Conservation (phyloP, 2,113 vertebrate species). For the Felis chaus region DNA sequence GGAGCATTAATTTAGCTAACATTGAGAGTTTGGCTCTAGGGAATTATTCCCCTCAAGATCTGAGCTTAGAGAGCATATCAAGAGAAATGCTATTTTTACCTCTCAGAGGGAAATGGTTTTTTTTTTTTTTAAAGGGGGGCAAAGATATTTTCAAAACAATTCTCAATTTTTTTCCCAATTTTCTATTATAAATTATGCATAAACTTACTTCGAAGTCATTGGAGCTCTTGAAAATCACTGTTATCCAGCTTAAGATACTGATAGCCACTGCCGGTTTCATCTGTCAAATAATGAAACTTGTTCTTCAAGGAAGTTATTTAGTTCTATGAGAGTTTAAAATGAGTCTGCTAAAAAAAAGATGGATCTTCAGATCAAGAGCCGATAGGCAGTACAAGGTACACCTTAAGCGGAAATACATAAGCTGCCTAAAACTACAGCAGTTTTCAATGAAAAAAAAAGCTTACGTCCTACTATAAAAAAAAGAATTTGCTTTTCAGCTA, state of each 20-base stretch:
- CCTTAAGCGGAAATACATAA: constrained; percentile 58
- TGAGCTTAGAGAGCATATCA: neutral
- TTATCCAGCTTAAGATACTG: constrained; percentile 24
- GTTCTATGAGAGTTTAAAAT: constrained; percentile 39
- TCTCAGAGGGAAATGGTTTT: neutral
- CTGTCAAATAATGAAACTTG: constrained; percentile 56
- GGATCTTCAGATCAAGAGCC: constrained; percentile 56
- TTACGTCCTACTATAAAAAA: constrained; percentile 51
- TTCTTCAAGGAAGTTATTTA: constrained; percentile 70
- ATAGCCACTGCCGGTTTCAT: constrained; percentile 47
- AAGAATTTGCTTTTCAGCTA: constrained; percentile 59
- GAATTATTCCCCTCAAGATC: neutral
- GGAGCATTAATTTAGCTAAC: constrained; percentile 2
- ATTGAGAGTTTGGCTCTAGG: constrained; percentile 3
- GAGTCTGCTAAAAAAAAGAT: constrained; percentile 51
- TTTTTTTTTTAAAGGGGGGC: neutral
- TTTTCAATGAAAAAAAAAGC: constrained; percentile 43
- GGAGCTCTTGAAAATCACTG: constrained; percentile 45
- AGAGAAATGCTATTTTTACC: constrained; percentile 37
- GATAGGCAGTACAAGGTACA: constrained; percentile 56
- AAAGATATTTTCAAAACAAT: constrained; percentile 27
- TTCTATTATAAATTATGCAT: constrained; percentile 16
- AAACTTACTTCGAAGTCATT: constrained; percentile 28
- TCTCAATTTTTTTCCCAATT: neutral
- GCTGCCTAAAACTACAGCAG: constrained; percentile 49